Percentiles rank a stretch among this genome's conserved stretches.
These are phyloP conservation scores for Lethenteron reissneri DNA, from an alignment of 2,113 vertebrate species.

Conservation along the genomic window DNA sequence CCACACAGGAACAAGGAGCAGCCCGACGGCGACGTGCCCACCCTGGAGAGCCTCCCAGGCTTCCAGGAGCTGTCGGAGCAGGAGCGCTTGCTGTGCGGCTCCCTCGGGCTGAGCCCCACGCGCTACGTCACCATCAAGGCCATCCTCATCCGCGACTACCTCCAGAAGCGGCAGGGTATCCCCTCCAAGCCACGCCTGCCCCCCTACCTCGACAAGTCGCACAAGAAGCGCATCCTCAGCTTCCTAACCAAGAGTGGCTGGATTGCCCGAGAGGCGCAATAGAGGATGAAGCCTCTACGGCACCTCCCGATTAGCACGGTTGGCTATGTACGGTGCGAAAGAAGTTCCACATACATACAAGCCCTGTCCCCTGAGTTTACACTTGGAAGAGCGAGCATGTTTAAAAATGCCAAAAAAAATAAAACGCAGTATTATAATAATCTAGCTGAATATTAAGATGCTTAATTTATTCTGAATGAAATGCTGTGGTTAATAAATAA, in stretches of 20 bases:
- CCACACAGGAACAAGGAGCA: constrained; percentile 1
- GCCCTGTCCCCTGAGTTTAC: too few species aligned
- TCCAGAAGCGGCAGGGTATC: constrained; percentile 80
- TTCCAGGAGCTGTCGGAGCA: constrained; percentile 79
- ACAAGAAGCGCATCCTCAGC: constrained; percentile 77
- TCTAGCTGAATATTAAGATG: too few species aligned
- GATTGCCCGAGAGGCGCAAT: constrained; percentile 23
- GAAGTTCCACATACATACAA: too few species aligned
- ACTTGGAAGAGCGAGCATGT: too few species aligned
- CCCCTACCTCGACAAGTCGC: constrained; percentile 74
- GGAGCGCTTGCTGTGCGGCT: constrained; percentile 80
- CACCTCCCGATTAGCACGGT: too few species aligned
- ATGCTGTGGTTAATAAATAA: too few species aligned
- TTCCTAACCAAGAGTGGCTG: constrained; percentile 93
- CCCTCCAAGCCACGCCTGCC: constrained; percentile 85
- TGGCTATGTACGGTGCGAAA: too few species aligned
- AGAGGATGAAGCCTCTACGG: too few species aligned
- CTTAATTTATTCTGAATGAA: too few species aligned
- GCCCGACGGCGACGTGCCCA: constrained; percentile 54
- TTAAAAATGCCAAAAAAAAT: too few species aligned
- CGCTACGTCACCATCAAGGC: constrained; percentile 91
- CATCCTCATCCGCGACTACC: constrained; percentile 86
- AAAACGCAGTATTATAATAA: too few species aligned
- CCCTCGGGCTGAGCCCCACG: constrained; percentile 55
- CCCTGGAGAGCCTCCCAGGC: constrained; percentile 68